These are phyloP conservation scores for Gadus macrocephalus DNA, from an alignment of 2,113 vertebrate genomes.

Conservation along the genomic window DNA sequence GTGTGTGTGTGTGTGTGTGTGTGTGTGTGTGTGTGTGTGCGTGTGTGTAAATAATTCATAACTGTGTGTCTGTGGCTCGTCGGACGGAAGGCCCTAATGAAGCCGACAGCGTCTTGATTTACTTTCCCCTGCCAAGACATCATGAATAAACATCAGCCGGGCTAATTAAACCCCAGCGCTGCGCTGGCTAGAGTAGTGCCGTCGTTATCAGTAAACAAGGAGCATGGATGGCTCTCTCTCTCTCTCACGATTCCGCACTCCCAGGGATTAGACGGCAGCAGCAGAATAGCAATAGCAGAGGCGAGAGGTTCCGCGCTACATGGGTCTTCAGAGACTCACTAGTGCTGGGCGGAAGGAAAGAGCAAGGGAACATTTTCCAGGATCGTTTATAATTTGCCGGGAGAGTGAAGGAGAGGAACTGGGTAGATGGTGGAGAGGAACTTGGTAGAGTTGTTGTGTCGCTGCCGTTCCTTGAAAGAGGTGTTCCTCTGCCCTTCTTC, in stretches of 20 bases:
- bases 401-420: no score
- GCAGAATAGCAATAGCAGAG: slow-evolving; percentile 32
- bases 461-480: no score
- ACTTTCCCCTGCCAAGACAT: slow-evolving; percentile 44
- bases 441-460: no score
- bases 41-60: slow-evolving; percentile 65
- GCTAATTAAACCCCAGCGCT: slow-evolving; percentile 62
- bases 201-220: slow-evolving; percentile 66
- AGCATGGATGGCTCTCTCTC: slow-evolving; percentile 24
- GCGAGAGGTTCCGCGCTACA: no score
- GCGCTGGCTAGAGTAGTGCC: slow-evolving; percentile 39
- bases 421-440: no score
- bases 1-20: slow-evolving; percentile 15
- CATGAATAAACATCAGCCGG: slow-evolving; percentile 73
- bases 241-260: slow-evolving; percentile 5
- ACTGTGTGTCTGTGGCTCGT: slow-evolving; percentile 38
- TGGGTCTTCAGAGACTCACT: no score
- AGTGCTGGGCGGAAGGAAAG: no score
- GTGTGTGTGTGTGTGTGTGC: slow-evolving; percentile 16
- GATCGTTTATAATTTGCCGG: no score
- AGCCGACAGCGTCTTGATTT: slow-evolving; percentile 47
- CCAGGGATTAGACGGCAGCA: slow-evolving; percentile 28
- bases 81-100: slow-evolving; percentile 56
- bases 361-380: no score
- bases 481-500: no score